These are phyloP conservation scores for Helleia helle DNA, from an alignment of 2,888 invertebrate species.

Conservation along the genomic window DNA sequence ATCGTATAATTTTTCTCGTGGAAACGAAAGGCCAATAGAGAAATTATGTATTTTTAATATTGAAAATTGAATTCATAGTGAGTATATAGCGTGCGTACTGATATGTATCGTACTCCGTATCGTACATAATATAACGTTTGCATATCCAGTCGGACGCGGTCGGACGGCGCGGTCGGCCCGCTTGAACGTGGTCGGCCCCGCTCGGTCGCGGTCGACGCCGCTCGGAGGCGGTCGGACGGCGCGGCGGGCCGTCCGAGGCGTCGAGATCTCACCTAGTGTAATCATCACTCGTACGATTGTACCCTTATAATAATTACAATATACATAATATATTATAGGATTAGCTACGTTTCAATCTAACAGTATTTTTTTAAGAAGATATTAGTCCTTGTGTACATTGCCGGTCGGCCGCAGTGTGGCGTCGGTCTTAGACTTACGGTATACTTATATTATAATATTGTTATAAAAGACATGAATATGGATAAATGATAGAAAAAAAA, in stretches of 20 bases:
- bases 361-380: constrained; percentile 75
- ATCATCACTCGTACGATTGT: constrained; percentile 68
- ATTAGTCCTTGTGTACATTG: constrained; percentile 72
- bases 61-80: constrained; percentile 68
- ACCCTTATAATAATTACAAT: constrained; percentile 64
- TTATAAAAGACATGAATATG: constrained; percentile 67
- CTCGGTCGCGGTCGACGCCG: constrained; percentile 62
- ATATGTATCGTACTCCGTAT: constrained; percentile 50
- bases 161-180: constrained; percentile 54
- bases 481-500: constrained; percentile 61
- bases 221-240: constrained; percentile 23
- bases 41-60: constrained; percentile 74
- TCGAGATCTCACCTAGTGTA: constrained; percentile 72
- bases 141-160: constrained; percentile 67
- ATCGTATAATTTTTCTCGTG: constrained; percentile 68
- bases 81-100: constrained; percentile 48
- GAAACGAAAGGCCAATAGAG: constrained; percentile 69
- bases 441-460: constrained; percentile 65
- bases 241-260: constrained; percentile 44
- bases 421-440: constrained; percentile 63
- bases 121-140: constrained; percentile 64
- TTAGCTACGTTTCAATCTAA: constrained; percentile 74
- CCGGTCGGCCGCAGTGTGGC: constrained; percentile 51
- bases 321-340: constrained; percentile 62
- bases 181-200: constrained; percentile 48